Evolutionary conservation across 1,140 invertebrate genomes (phyloP), one percentile per base, ranked within the genome.

Genomic region (Penaeus vannamei): DNA sequence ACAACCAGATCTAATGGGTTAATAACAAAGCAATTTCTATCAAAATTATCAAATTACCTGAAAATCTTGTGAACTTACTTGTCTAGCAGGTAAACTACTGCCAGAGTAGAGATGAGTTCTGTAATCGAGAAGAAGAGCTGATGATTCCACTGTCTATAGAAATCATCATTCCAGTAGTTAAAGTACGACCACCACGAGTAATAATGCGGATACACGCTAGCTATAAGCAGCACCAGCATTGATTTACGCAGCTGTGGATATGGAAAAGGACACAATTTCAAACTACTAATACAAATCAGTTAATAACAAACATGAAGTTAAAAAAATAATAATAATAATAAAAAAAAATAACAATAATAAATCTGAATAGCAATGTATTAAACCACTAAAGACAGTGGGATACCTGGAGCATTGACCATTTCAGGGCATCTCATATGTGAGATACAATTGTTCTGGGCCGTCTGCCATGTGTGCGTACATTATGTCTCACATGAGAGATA

Each of bases 81-180:
- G 26, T 96, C 95, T 66, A 93, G 91, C 26, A 93, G 91, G 69
- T 93, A 93, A 3, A 94, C 76, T 20, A 94, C 93, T 36, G 96
- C 92, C 72, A 94, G 92, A 0, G 96, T 96, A 17, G 96, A 96
- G 90, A 96, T 92, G 2, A 97, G 91, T 93, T 97, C 96, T 0
- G 96, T 96, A 19, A 93, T 77, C 22, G 96, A 95, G 91, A 96
- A 96, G 92, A 96, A 96, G 90, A 96, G 92, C 92, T 97, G 96
- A 92, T 96, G 95, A 90, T 95, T 95, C 95, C 95, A 96, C 91
- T 96, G 95, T 19, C 94, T 95, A 92, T 96, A 97, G 92, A 96
- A 97, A 84, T 96, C 96, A 91, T 97, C 96, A 92, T 97, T 97
- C 94, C 96, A 96, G 92, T 97, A 97, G 93, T 96, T 97, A 86